phyloP scores from a whole-genome alignment of 2,888 invertebrate genomes.

The Prenolepis imparis region DNA sequence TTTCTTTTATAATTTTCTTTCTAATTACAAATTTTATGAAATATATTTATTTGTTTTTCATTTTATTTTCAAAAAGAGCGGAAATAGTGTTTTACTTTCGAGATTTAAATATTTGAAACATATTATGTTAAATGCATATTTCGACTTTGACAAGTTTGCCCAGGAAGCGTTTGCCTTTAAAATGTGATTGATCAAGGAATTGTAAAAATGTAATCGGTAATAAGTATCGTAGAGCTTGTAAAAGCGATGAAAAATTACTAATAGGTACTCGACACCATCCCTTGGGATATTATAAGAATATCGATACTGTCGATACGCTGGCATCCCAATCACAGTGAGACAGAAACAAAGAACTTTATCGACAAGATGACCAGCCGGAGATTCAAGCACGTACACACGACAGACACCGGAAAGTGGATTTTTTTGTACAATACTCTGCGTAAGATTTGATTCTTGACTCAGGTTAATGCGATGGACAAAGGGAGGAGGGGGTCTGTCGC shows the following conservation, averaged over 20 bases:
- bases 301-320: slow-evolving; percentile 83
- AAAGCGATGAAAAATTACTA: slow-evolving; percentile 31
- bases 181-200: not conserved
- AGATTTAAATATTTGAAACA: not conserved
- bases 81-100: not conserved
- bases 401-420: slow-evolving; percentile 81
- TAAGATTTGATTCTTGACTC: slow-evolving; percentile 78
- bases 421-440: slow-evolving; percentile 81
- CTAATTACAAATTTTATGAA: not conserved
- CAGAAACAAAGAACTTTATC: slow-evolving; percentile 81
- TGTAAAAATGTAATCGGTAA: slow-evolving; percentile 17
- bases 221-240: not conserved
- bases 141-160: not conserved
- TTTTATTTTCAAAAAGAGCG: too few relatives aligned
- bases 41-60: not conserved
- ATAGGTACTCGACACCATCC: slow-evolving; percentile 84
- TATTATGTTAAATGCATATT: not conserved
- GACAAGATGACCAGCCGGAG: slow-evolving; percentile 79
- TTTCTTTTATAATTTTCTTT: not conserved
- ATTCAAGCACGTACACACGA: slow-evolving; percentile 79
- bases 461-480: slow-evolving; percentile 31
- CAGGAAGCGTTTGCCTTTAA: not conserved
- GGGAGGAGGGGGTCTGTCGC: slow-evolving; percentile 43
- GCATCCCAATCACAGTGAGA: slow-evolving; percentile 81
- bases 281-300: slow-evolving; percentile 84